Base-by-base conservation (phyloP, 2,888 invertebrate species). In the Adineta ricciae region DNA sequence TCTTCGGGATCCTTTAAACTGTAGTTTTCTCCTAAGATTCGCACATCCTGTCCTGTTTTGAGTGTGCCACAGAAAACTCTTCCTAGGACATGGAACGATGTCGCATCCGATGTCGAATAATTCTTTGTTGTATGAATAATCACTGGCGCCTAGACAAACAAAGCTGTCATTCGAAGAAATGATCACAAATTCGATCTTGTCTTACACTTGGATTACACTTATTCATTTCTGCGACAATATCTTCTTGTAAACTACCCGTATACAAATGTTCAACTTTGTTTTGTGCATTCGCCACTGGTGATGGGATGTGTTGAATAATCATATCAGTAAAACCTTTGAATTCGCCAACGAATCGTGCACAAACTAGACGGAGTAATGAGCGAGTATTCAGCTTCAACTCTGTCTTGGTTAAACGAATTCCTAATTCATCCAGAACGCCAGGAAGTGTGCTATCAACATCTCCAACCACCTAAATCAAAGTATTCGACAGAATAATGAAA, bases 11-110 rank as follows among this genome's bases (percentile, higher is more conserved):
- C 99, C 88, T 95, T 94, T 5, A 97, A 92, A 32, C 96, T 95
- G 91, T 98, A 99, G 91, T 96, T 97, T 92, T 99, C 99, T n/a
- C 99, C 99, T 49, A 99, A 91, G 83, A 99, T 95, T n/a, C 96
- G 93, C 0, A 99, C 96, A 86, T 95, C 94, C 89, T 97, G 96
- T 11, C 96, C 96, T 1, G 97, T 96, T 91, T 96, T 94, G 83
- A 99, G 90, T 0, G 97, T 99, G 11, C 99, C 99, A 41, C 96
- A 96, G 92, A 99, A 94, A 64, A 99, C 94, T 27, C 99, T 93
- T 0, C 96, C 98, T 87, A 98, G 92, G 14, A 97, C 97, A 92
- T 97, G 94, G 91, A 99, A 99, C 90, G 96, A 94, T 0, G 97
- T 97, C 88, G 97, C 98, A 90, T 99, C 99, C 87, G 96, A 95